phyloP scores from a whole-genome alignment of 2,113 vertebrate species.

The Ammospiza caudacuta region DNA sequence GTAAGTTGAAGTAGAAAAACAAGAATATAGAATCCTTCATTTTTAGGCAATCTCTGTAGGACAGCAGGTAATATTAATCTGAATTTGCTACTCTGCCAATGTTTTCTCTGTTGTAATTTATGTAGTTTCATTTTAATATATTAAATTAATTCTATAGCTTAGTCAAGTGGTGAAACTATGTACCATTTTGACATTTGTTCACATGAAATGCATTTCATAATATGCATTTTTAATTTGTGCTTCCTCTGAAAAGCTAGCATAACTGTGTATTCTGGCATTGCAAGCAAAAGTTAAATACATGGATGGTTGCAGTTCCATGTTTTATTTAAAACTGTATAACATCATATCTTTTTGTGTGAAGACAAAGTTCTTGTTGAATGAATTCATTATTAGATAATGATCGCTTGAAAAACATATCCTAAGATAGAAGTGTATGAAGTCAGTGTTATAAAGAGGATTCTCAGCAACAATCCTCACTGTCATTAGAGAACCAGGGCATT shows the following conservation, averaged over 20 bases:
- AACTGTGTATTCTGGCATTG: not conserved
- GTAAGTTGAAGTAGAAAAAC: constrained; percentile 7
- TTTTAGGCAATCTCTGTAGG: constrained; percentile 12
- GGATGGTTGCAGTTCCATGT: not conserved
- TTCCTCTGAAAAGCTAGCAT: not conserved
- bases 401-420: not conserved
- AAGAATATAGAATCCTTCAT: not conserved
- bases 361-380: constrained; percentile 30
- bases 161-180: not conserved
- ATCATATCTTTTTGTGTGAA: not conserved
- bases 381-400: constrained; percentile 30
- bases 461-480: not conserved
- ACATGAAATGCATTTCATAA: constrained; percentile 18
- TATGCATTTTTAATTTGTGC: not conserved
- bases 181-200: constrained; percentile 13
- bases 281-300: constrained; percentile 10
- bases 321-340: not conserved
- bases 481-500: not conserved
- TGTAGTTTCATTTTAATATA: not conserved
- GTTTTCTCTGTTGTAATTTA: not conserved
- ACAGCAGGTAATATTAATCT: not conserved
- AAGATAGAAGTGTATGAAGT: not conserved
- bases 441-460: not conserved
- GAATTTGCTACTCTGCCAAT: not conserved
- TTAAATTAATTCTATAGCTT: not conserved